Percentiles rank a stretch among this genome's conserved stretches.
phyloP scores from a whole-genome alignment of 2,888 invertebrate species.

The Agapostemon virescens region DNA sequence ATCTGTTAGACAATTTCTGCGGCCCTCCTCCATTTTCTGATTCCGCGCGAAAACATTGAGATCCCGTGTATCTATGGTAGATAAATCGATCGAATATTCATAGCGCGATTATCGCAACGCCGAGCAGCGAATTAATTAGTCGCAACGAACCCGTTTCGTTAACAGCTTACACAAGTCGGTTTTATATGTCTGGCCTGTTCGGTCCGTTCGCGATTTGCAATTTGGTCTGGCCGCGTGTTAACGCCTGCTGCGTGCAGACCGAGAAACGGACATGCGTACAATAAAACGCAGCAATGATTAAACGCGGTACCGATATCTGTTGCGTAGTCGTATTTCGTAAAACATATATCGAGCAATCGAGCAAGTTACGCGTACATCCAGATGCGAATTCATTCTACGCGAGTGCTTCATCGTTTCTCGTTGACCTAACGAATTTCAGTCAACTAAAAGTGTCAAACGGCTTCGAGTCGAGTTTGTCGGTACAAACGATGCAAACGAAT shows the following conservation, averaged over 20 bases:
- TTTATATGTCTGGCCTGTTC: background rate
- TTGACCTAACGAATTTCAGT: conserved; percentile 29
- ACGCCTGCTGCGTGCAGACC: background rate
- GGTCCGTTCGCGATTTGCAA: background rate
- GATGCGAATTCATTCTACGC: too few relatives aligned
- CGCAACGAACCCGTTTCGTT: background rate
- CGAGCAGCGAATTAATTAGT: background rate
- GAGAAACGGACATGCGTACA: conserved; percentile 7
- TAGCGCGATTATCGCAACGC: background rate
- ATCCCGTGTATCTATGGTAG: background rate
- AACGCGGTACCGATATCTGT: conserved; percentile 12
- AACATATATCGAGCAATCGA: conserved; percentile 16
- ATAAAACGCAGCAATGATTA: conserved; percentile 28
- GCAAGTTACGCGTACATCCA: background rate
- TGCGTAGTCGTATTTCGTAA: conserved; percentile 3
- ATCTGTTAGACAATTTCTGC: background rate
- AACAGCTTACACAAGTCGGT: background rate
- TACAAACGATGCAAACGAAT: conserved; percentile 16
- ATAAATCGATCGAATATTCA: background rate
- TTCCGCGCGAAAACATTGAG: background rate
- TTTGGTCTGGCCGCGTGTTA: conserved; percentile 8
- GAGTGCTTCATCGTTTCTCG: background rate
- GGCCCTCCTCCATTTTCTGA: background rate
- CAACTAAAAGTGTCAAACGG: conserved; percentile 29
- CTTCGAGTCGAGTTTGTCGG: background rate